Evolutionary conservation across 2,888 invertebrate species (phyloP).

Genomic region (Stictocephala bisonia): DNA sequence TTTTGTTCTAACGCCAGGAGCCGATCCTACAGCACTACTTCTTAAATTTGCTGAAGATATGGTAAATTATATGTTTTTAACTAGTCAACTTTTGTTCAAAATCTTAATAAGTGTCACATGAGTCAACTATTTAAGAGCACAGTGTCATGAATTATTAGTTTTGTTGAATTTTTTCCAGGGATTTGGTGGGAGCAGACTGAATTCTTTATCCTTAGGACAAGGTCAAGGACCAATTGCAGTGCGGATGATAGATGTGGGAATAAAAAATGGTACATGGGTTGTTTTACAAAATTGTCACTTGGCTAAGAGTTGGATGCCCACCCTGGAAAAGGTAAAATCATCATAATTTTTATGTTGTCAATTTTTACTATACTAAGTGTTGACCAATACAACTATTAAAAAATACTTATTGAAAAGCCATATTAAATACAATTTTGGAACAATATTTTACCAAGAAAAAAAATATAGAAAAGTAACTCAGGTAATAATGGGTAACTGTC

Average conservation of each 20-base stretch:
- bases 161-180: slow-evolving; percentile 66
- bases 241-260: slow-evolving; percentile 85
- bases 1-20: slow-evolving; percentile 92
- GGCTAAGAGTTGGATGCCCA: slow-evolving; percentile 95
- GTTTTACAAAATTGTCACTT: slow-evolving; percentile 96
- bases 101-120: too few relatives aligned
- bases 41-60: slow-evolving; percentile 94
- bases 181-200: slow-evolving; percentile 79
- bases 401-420: too few relatives aligned
- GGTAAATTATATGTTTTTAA: slow-evolving; percentile 63
- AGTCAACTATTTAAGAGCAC: too few relatives aligned
- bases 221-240: slow-evolving; percentile 94
- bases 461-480: too few relatives aligned
- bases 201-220: slow-evolving; percentile 90
- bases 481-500: too few relatives aligned
- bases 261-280: slow-evolving; percentile 90
- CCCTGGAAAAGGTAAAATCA: slow-evolving; percentile 88
- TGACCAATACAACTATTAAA: too few relatives aligned
- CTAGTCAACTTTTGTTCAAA: too few relatives aligned
- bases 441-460: too few relatives aligned
- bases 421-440: too few relatives aligned
- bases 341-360: background rate
- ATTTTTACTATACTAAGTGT: too few relatives aligned
- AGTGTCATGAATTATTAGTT: too few relatives aligned
- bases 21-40: slow-evolving; percentile 90